Evolutionary conservation across 2,888 invertebrate species (phyloP), one percentile per base, ranked within the genome.

Genomic region (Stenichneumon culpator): DNA sequence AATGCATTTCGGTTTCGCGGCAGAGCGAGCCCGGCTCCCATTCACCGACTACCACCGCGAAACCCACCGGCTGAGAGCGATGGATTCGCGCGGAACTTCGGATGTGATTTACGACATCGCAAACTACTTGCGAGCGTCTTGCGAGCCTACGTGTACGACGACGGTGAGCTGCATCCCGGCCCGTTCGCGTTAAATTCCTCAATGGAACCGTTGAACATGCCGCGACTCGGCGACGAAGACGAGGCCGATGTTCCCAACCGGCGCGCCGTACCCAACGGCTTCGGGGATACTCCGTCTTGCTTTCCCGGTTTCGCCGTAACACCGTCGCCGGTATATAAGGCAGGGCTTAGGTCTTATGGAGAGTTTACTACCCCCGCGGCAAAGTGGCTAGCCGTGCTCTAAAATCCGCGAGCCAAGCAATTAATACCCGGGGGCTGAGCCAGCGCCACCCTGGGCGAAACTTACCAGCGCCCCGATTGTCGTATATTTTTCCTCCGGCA

Each of bases 101-200:
- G 83, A 75, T 87, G 84, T 90, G 90, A 91, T 91, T 91, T 90
- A 91, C 90, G 89, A 89, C 87, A 89, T 89, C 87, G 87, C 89
- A 86, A 89, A 89, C 89, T 88, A 89, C 89, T 88, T 87, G 82
- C 84, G 87, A 87, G 88, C 19, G 86, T 87, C 50, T 65, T 65
- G 47, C 28, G 32, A 65, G 74, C 63, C n/a, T n/a, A 9, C 63
- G 19, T 28, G 16, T 16, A 36, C 63, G 63, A 19, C 32, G 50
- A 63, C 39, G 65, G 36, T 25, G 57, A 57, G 25, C 57, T 57
- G 74, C 68, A 77, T 68, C 72, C 32, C 47, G 57, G 74, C 78
- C 85, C 73, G 52, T 82, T 82, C 86, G 86, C 90, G 90, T 90
- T 90, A 89, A 89, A 90, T 89, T 89, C 84, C 88, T 88, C 85